Percentiles rank a stretch among this genome's conserved stretches.
Conservation (phyloP, 2,113 vertebrate species). For the Psittacara wagleri region DNA sequence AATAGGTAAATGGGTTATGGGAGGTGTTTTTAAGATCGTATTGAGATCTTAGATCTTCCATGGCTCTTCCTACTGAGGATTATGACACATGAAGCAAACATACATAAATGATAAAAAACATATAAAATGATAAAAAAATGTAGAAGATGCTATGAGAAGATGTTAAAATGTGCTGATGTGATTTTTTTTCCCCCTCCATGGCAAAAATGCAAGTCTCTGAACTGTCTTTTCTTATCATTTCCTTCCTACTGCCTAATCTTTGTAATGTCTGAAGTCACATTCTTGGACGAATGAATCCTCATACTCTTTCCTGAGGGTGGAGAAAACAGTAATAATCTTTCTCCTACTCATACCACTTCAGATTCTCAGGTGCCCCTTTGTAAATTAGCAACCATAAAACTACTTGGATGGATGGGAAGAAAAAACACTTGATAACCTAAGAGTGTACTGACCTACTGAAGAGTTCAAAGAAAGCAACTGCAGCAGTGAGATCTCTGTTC, state of each 20-base stretch:
- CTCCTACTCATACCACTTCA: neutral
- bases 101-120: neutral
- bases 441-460: neutral
- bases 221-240: neutral
- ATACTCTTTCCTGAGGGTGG: neutral
- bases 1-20: neutral
- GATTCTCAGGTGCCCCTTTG: neutral
- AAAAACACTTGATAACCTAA: neutral
- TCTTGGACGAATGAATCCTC: neutral
- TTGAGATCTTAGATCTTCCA: neutral
- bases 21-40: neutral
- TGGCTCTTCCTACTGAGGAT: neutral
- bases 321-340: neutral
- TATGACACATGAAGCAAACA: neutral
- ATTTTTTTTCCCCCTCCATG: neutral
- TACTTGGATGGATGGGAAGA: neutral
- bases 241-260: neutral
- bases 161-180: neutral
- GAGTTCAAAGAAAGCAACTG: neutral
- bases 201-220: neutral
- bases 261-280: neutral
- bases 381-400: neutral
- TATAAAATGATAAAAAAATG: neutral
- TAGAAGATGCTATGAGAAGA: neutral
- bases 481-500: neutral